A percentile compares a stretch with the other conserved stretches of the same genome.
phyloP scores from a whole-genome alignment of 1,140 invertebrate genomes.

The Kradibia gibbosae region DNA sequence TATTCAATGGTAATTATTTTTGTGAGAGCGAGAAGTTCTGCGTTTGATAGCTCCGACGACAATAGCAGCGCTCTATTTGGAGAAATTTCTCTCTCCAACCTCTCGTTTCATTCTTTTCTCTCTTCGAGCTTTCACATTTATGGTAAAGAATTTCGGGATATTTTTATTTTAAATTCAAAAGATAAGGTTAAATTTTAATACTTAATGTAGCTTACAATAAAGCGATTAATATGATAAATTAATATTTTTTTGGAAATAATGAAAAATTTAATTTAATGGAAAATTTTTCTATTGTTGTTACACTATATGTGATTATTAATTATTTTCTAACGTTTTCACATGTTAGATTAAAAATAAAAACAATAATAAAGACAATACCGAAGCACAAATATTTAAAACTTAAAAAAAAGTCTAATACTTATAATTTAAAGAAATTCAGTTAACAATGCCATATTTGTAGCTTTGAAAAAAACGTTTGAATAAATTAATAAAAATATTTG shows the following conservation, averaged over 20 bases:
- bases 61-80: conserved; percentile 56
- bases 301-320: too few species aligned
- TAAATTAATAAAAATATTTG: not conserved
- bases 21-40: conserved; percentile 67
- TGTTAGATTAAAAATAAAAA: not conserved
- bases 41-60: conserved; percentile 65
- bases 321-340: not conserved
- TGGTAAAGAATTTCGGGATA: too few species aligned
- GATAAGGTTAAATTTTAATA: too few species aligned
- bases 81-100: not conserved
- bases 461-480: too few species aligned
- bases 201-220: too few species aligned
- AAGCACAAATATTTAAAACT: not conserved
- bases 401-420: not conserved
- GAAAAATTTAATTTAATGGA: too few species aligned
- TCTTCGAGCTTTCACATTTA: conserved; percentile 15
- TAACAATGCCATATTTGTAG: not conserved
- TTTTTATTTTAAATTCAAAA: too few species aligned
- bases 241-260: too few species aligned
- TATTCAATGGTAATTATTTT: conserved; percentile 68
- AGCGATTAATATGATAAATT: too few species aligned
- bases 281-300: too few species aligned
- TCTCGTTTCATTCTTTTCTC: not conserved
- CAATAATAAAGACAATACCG: not conserved
- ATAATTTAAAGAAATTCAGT: not conserved